A percentile compares a stretch with the other conserved stretches of the same genome.
These are phyloP conservation scores for Dendrocincla fuliginosa DNA, from an alignment of 2,797 vertebrate genomes.

Conservation along the genomic window DNA sequence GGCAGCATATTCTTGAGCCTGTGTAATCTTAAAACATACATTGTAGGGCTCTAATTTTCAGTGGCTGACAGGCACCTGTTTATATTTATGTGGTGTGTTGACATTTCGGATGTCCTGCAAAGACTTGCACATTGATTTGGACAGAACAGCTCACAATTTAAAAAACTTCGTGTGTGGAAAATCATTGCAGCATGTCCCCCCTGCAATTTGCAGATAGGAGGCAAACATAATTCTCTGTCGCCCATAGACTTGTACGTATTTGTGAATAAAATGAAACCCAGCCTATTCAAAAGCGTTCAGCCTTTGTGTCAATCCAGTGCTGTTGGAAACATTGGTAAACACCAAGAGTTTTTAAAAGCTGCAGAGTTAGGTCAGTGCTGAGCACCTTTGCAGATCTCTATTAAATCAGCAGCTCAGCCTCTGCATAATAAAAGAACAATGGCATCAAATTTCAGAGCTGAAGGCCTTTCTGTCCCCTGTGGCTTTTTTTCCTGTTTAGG, in stretches of 20 bases:
- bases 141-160: neutral
- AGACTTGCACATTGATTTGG: conserved; percentile 19
- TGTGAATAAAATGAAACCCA: neutral
- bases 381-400: neutral
- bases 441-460: neutral
- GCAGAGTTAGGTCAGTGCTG: neutral
- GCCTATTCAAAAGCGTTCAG: neutral
- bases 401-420: neutral
- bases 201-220: neutral
- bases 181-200: neutral
- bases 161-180: neutral
- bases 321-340: neutral
- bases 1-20: neutral
- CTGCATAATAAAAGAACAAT: neutral
- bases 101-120: conserved; percentile 23
- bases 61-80: neutral
- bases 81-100: conserved; percentile 17
- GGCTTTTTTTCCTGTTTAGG: neutral
- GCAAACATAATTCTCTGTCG: neutral
- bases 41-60: conserved; percentile 1
- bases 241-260: neutral
- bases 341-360: neutral
- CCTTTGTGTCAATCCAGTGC: neutral
- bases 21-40: conserved; percentile 35
- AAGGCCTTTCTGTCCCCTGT: neutral